Conservation (phyloP, 2,113 vertebrate species). For the Apteryx mantelli region DNA sequence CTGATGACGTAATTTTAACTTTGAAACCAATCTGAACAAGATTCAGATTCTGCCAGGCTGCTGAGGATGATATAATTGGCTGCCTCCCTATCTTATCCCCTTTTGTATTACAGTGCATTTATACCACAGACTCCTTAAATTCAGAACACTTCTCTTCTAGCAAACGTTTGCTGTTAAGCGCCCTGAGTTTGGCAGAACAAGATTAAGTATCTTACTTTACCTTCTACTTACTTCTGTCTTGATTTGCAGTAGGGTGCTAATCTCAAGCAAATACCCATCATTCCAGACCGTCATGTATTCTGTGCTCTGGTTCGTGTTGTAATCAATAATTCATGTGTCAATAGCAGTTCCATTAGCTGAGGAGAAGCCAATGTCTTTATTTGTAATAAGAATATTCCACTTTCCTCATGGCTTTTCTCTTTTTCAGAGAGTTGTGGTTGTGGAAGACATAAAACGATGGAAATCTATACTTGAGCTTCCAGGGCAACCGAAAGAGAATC, state of each 20-base stretch:
- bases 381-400: constrained; percentile 26
- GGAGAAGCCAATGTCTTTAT: constrained; percentile 57
- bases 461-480: constrained; percentile 90
- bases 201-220: constrained; percentile 54
- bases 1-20: neutral
- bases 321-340: constrained; percentile 74
- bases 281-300: constrained; percentile 23
- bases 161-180: neutral
- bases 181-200: constrained; percentile 1
- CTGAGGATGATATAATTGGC: neutral
- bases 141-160: neutral
- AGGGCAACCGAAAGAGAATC: constrained; percentile 86
- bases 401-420: constrained; percentile 70
- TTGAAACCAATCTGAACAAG: neutral
- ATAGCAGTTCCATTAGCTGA: constrained; percentile 68
- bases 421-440: constrained; percentile 94
- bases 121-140: neutral
- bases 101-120: neutral
- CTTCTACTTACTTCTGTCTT: constrained; percentile 38
- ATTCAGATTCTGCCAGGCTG: neutral
- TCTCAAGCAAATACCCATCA: constrained; percentile 58
- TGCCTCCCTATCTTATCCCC: neutral
- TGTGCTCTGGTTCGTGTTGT: constrained; percentile 34
- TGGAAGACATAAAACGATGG: constrained; percentile 93
- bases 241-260: constrained; percentile 46